Conservation (phyloP, 1,140 invertebrate species). For the Onthophagus taurus region DNA sequence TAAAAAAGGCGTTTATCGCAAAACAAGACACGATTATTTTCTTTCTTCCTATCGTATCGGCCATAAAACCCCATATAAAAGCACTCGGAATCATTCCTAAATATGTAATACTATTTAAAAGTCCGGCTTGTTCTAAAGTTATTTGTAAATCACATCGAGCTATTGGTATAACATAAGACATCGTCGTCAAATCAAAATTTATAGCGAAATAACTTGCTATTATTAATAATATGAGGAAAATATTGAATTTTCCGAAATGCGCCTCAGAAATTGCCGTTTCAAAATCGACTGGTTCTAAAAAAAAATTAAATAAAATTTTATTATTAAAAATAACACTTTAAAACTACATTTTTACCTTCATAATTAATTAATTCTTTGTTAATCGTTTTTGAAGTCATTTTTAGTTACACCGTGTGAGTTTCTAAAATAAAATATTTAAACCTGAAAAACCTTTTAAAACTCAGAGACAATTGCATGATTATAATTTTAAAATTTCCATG, state of each 20-base stretch:
- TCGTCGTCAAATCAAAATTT: constrained; percentile 54
- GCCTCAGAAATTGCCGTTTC: constrained; percentile 34
- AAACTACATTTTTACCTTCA: too few relatives aligned
- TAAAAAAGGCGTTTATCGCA: constrained; percentile 57
- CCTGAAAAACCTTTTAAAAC: too few relatives aligned
- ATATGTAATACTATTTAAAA: constrained; percentile 56
- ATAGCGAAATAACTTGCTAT: constrained; percentile 53
- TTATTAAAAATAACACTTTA: too few relatives aligned
- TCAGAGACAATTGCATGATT: too few relatives aligned
- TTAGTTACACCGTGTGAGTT: too few relatives aligned
- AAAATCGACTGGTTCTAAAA: constrained; percentile 42
- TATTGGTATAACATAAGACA: constrained; percentile 58
- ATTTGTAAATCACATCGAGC: constrained; percentile 62
- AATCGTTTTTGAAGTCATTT: too few relatives aligned
- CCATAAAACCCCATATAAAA: constrained; percentile 71
- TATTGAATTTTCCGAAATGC: constrained; percentile 57
- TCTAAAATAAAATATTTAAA: too few relatives aligned
- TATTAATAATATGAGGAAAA: constrained; percentile 50
- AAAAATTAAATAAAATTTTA: too few relatives aligned
- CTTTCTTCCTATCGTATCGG: constrained; percentile 64
- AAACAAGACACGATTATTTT: constrained; percentile 62
- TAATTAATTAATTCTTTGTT: too few relatives aligned
- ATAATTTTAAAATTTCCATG: too few relatives aligned
- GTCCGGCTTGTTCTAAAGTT: constrained; percentile 53
- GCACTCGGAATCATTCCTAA: constrained; percentile 72